Conservation (phyloP, 2,797 vertebrate genomes). For the Danio aesculapii region DNA sequence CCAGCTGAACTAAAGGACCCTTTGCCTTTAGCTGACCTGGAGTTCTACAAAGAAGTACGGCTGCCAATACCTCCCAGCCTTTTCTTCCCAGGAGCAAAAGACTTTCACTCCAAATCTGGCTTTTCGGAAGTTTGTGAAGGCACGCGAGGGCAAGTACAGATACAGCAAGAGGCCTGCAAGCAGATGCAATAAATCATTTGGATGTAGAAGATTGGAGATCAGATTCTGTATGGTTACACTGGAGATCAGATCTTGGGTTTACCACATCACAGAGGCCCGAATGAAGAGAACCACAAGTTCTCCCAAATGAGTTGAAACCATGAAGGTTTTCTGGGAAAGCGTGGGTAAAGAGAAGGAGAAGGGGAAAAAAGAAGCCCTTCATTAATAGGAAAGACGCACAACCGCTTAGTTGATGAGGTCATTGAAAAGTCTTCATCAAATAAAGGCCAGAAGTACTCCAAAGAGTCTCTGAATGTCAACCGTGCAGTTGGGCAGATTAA, state of each 20-base stretch:
- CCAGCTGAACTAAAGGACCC: constrained; percentile 17
- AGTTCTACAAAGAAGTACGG: constrained; percentile 51
- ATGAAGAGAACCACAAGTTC: constrained; percentile 45
- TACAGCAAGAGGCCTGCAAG: constrained; percentile 61
- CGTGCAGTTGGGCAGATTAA: constrained; percentile 66
- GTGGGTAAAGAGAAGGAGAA: background rate
- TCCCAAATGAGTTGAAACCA: constrained; percentile 59
- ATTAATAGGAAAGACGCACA: constrained; percentile 66
- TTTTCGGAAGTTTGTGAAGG: constrained; percentile 57
- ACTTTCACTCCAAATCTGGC: constrained; percentile 61
- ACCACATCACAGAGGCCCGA: constrained; percentile 69
- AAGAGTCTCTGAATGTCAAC: constrained; percentile 67
- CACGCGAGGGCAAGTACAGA: constrained; percentile 41
- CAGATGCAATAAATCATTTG: constrained; percentile 71
- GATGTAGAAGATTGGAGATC: constrained; percentile 60
- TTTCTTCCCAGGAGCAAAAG: constrained; percentile 63
- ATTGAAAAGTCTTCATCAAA: constrained; percentile 69
- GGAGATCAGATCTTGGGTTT: constrained; percentile 70
- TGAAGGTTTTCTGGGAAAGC: constrained; percentile 73
- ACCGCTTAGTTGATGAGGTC: constrained; percentile 71
- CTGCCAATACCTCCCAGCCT: constrained; percentile 42
- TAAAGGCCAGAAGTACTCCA: constrained; percentile 64
- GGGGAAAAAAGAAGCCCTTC: constrained; percentile 49
- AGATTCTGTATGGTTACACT: constrained; percentile 46
- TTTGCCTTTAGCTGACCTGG: constrained; percentile 30